Conservation (phyloP, 2,113 vertebrate species). For the Abramis brama region DNA sequence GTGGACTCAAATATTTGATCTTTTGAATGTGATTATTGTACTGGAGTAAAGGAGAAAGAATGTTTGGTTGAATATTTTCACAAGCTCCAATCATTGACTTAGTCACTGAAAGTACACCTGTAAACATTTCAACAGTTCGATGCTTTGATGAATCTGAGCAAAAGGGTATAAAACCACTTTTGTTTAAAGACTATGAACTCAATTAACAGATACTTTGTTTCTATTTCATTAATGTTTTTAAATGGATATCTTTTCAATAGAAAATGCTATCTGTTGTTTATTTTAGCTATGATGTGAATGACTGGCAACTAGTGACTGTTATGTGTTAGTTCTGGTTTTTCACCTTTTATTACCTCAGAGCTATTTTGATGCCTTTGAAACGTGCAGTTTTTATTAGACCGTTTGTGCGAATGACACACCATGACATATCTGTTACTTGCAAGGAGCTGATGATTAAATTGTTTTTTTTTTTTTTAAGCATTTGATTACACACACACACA, state of each 20-base stretch:
- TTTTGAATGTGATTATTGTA: not conserved
- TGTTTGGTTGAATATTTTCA: not conserved
- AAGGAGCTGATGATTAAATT: not conserved
- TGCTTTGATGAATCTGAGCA: not conserved
- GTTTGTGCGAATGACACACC: not conserved
- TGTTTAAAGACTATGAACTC: conserved; percentile 14
- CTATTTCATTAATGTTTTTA: not conserved
- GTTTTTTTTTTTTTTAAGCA: not conserved
- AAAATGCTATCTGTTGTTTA: not conserved
- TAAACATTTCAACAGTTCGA: not conserved
- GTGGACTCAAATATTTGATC: not conserved
- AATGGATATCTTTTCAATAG: not conserved
- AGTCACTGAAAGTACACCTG: not conserved
- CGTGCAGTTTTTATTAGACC: not conserved
- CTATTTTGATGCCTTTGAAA: conserved; percentile 27
- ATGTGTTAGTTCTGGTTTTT: not conserved
- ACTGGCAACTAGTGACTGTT: conserved; percentile 26
- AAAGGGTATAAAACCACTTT: conserved; percentile 19
- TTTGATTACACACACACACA: not conserved
- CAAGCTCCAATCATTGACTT: not conserved
- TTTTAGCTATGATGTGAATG: not conserved
- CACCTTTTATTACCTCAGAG: conserved; percentile 34
- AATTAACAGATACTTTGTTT: not conserved
- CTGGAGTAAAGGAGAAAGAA: not conserved
- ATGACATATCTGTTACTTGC: conserved; percentile 6